Conservation (phyloP, 2,113 vertebrate species). For the Actenoides hombroni region DNA sequence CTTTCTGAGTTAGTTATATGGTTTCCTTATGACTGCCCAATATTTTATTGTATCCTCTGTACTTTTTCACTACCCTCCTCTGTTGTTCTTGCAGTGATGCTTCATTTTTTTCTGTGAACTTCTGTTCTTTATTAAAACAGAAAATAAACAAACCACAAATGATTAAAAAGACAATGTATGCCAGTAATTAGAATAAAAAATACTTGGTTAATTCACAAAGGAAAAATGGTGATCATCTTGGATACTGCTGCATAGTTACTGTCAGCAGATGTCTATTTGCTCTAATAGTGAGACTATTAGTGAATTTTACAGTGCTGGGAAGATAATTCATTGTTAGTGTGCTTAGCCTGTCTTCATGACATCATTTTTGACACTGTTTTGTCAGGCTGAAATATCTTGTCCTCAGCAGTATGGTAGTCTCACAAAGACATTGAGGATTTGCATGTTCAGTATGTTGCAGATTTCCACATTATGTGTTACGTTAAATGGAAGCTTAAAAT, state of each 20-base stretch:
- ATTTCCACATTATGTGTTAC: not conserved
- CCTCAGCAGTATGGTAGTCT: slow-evolving; percentile 26
- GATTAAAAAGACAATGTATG: not conserved
- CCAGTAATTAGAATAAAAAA: not conserved
- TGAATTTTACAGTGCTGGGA: slow-evolving; percentile 4
- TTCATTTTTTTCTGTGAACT: not conserved
- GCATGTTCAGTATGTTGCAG: not conserved
- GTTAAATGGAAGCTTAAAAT: not conserved
- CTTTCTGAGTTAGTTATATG: not conserved
- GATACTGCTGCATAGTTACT: not conserved
- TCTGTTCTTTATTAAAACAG: not conserved
- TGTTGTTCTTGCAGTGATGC: not conserved
- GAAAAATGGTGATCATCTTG: not conserved
- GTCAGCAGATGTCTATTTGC: not conserved
- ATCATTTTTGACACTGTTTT: slow-evolving; percentile 30
- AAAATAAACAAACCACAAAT: not conserved
- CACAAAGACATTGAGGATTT: slow-evolving; percentile 21
- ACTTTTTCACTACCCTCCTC: not conserved
- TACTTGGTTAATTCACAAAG: not conserved
- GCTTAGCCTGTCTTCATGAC: slow-evolving; percentile 8
- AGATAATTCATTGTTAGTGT: slow-evolving; percentile 21
- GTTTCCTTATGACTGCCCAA: not conserved
- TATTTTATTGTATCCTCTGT: not conserved
- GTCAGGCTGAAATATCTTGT: slow-evolving; percentile 44
- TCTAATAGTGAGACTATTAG: not conserved